Evolutionary conservation across 2,888 invertebrate genomes (phyloP), one percentile per base, ranked within the genome.

Genomic region (Notodonta ziczac): DNA sequence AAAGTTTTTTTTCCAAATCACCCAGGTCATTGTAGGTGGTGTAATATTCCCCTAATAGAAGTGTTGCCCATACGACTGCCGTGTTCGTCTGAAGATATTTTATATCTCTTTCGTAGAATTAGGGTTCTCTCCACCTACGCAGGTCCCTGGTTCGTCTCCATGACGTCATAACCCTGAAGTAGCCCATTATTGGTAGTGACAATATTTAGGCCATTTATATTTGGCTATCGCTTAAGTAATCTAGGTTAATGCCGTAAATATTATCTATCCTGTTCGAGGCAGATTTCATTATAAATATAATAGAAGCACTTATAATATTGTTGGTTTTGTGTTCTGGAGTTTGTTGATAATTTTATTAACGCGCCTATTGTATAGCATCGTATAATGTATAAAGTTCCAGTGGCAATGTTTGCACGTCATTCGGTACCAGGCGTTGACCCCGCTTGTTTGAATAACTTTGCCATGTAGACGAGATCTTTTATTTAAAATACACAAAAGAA

Each of bases 161-260:
- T 32, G 13, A 35, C 53, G 53, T 53, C 53, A 53, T 35, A 13
- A 35, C 35, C 5, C 35, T 35, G 53, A 50, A 50, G 14, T 35
- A 35, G 53, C 13, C 53, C 53, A 35, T 53, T 12, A 53, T 66
- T 62, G 61, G 62, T 67, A 59, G 44, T 58, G 62, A 56, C 50
- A 57, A 62, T 56, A 73, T 75, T 73, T 62, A 75, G 73, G 68
- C 67, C 70, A 59, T 59, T 61, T 59, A 32, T 61, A 58, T 63
- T 61, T 60, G 57, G 32, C 63, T 75, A 50, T 51, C 62, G 50
- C 66, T 70, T 63, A 60, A 67, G 67, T 60, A 62, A 62, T 59
- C 39, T 58, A 76, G 67, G 64, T 67, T 67, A 73, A 62, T 63
- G 60, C 52, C 56, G 60, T 59, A 61, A 56, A 44, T 35, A 58